Base-by-base conservation (phyloP, 2,113 vertebrate species). In the Scytalopus superciliaris region DNA sequence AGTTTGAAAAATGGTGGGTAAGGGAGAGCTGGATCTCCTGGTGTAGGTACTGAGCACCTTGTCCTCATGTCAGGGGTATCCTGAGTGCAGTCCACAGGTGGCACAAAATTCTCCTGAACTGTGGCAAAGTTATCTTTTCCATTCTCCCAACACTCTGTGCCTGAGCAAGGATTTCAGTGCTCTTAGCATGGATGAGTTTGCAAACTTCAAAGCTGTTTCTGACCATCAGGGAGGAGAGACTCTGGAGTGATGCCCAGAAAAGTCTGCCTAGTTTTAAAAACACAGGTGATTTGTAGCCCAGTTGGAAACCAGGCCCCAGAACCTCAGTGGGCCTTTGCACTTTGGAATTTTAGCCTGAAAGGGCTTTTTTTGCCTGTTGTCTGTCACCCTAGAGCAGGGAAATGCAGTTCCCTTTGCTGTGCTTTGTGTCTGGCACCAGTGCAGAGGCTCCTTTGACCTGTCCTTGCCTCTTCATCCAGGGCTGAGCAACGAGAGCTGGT, bases 401-500 rank as follows among this genome's bases (percentile, higher is more conserved):
- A 63, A 5, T 23, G 28, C 53, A 31, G 66, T 19, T 83, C 7
- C 22, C 47, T 23, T 40, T 28, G 45, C 62, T 60, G 1, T 28
- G 27, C 16, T 66, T 66, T 6, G 0, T 21, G 45, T 22, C 15
- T 55, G 35, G 17, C 19, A 10, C 15, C 42, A 9, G 22, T 1
- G 31, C 28, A 9, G 14, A 22, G 24, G 40, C 66, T 81, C n/a
- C 39, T 66, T 21, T 85, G 14, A 77, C 18, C 45, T 19, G 6
- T 31, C 33, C 19, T 19, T 30, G 39, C 64, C 27, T 45, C 27
- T 55, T 57, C 28, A 53, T 59, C 12, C 97, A 99, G 99, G 99
- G 82, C 96, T 99, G 24, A 99, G 99, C 97, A 99, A 98, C 1
- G 99, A 99, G 97, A 99, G 99, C 98, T 99, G 99, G 99, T 99